Evolutionary conservation across 2,113 vertebrate species (phyloP).

Genomic region (Misgurnus anguillicaudatus): DNA sequence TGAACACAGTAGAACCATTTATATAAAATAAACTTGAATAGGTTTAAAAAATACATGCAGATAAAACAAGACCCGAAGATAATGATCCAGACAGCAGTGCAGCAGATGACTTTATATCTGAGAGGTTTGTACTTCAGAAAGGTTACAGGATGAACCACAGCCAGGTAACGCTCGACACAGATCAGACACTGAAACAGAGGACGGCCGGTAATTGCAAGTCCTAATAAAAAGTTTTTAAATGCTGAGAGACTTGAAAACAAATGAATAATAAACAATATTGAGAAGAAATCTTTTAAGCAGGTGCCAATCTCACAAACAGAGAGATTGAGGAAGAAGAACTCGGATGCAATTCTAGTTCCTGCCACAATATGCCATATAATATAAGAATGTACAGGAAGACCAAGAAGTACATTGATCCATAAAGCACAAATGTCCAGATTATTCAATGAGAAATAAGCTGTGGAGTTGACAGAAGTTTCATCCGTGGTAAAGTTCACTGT

Average conservation of each 20-base stretch:
- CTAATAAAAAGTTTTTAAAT: neutral
- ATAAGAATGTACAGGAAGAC: neutral
- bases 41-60: neutral
- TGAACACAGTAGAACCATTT: neutral
- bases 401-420: neutral
- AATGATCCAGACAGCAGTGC: neutral
- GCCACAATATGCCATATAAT: neutral
- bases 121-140: slow-evolving; percentile 23
- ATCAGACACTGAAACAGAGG: slow-evolving; percentile 1
- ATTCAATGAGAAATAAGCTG: neutral
- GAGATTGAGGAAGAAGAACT: neutral
- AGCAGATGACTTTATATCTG: slow-evolving; percentile 18
- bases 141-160: slow-evolving; percentile 11
- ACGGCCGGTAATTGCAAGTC: neutral
- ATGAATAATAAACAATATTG: neutral
- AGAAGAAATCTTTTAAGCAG: neutral
- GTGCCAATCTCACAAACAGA: slow-evolving; percentile 7
- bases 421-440: neutral
- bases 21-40: neutral
- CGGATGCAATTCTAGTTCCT: neutral
- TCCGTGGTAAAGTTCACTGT: neutral
- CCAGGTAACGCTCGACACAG: neutral
- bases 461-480: neutral
- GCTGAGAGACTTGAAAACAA: neutral
- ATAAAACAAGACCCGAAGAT: neutral